Evolutionary conservation across 2,797 vertebrate species (phyloP).

Genomic region (Xiphorhynchus erythropygius): DNA sequence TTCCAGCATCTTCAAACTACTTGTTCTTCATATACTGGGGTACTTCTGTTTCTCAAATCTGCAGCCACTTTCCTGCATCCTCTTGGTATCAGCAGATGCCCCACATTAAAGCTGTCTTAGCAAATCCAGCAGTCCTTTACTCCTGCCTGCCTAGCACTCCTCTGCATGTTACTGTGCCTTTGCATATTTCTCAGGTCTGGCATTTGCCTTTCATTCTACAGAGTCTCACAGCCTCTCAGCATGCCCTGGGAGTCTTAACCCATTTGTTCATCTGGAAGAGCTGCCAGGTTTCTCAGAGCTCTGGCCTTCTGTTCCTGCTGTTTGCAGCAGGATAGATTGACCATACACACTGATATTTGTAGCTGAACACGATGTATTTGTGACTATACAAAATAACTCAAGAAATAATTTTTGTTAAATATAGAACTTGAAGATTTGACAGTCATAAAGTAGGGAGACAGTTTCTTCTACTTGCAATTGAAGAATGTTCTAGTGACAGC

Average conservation of each 20-base stretch:
- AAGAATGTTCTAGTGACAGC: background rate
- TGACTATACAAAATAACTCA: background rate
- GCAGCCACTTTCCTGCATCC: background rate
- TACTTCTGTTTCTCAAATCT: background rate
- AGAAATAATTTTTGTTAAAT: background rate
- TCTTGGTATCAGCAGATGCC: background rate
- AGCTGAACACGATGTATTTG: background rate
- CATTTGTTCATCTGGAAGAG: background rate
- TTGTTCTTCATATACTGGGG: background rate
- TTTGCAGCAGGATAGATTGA: background rate
- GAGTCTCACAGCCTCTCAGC: background rate
- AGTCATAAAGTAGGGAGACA: background rate
- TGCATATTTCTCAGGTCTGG: background rate
- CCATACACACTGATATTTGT: background rate
- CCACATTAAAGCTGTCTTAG: background rate
- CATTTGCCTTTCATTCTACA: background rate
- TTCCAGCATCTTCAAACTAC: background rate
- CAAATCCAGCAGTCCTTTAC: background rate
- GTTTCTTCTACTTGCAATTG: background rate
- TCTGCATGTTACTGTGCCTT: background rate
- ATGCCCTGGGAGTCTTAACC: background rate
- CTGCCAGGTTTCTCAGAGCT: background rate
- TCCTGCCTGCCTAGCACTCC: background rate
- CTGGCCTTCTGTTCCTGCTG: background rate
- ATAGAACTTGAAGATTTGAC: background rate